These are phyloP conservation scores for Staurois parvus DNA, from an alignment of 2,797 vertebrate species.

Conservation along the genomic window DNA sequence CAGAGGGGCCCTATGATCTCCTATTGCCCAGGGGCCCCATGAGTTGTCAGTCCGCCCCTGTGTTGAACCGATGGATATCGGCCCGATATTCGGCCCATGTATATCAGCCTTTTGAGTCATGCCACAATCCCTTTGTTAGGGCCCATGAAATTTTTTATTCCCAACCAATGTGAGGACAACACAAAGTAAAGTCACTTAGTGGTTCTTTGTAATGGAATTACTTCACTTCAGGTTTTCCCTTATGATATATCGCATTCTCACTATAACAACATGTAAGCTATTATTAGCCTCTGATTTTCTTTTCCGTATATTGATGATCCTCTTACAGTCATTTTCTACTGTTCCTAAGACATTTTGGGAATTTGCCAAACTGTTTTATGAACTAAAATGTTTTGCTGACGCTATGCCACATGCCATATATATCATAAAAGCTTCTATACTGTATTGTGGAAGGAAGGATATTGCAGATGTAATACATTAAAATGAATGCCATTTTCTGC, in stretches of 20 bases:
- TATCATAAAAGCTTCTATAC: constrained; percentile 36
- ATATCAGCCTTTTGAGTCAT: no score
- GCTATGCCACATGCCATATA: constrained; percentile 14
- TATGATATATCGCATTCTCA: neutral
- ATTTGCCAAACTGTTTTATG: constrained; percentile 27
- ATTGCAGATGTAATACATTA: constrained; percentile 18
- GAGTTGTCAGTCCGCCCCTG: no score
- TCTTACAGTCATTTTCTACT: neutral
- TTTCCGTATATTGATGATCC: constrained; percentile 16
- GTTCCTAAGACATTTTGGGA: constrained; percentile 6
- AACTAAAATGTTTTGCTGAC: constrained; percentile 27
- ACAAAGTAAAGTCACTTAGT: neutral
- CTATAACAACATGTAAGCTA: neutral
- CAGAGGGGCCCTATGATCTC: no score
- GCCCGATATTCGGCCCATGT: no score
- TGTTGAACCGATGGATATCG: no score
- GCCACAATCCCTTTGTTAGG: no score
- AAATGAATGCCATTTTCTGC: constrained; percentile 20
- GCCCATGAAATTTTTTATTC: no score
- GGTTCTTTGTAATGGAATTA: neutral
- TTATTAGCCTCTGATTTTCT: neutral
- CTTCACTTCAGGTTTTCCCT: neutral
- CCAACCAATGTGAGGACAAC: no score
- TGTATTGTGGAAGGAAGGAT: constrained; percentile 13
- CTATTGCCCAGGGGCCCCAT: no score